Percentiles rank a stretch among this genome's conserved stretches.
These are phyloP conservation scores for Uropsilus gracilis DNA, from an alignment of 2,113 vertebrate species.

Conservation along the genomic window DNA sequence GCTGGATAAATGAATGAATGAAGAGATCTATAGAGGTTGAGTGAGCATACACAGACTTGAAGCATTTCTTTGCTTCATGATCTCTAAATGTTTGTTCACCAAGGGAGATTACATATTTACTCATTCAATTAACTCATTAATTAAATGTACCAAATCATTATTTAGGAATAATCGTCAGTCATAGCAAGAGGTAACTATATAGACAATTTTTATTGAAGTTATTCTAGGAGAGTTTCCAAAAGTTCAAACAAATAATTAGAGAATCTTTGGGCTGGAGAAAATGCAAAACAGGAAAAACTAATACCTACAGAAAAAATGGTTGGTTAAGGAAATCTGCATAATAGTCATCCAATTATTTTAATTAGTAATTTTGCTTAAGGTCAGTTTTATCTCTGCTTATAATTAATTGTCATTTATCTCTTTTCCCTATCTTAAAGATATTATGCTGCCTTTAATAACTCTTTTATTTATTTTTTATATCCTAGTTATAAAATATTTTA, in stretches of 20 bases:
- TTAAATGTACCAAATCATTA: not conserved
- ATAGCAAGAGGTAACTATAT: not conserved
- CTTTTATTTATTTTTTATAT: too few relatives aligned
- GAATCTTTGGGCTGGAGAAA: not conserved
- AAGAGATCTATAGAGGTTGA: not conserved
- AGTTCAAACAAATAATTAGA: not conserved
- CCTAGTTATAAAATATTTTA: conserved; percentile 31
- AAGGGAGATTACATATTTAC: not conserved
- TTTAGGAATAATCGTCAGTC: not conserved
- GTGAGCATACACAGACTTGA: not conserved
- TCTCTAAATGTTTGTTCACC: not conserved
- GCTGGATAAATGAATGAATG: not conserved
- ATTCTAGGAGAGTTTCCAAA: not conserved
- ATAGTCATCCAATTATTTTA: not conserved
- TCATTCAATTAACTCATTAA: not conserved
- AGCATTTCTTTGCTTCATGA: not conserved
- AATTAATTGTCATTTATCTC: not conserved
- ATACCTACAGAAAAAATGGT: not conserved
- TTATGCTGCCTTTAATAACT: not conserved
- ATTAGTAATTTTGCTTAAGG: not conserved
- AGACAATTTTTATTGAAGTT: conserved; percentile 1
- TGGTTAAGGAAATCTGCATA: not conserved
- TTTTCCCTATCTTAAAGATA: not conserved
- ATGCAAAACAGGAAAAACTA: not conserved
- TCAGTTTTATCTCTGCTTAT: not conserved